Evolutionary conservation across 2,888 invertebrate genomes (phyloP), one percentile per base, ranked within the genome.

Genomic region (Lycocerus yunnanus): DNA sequence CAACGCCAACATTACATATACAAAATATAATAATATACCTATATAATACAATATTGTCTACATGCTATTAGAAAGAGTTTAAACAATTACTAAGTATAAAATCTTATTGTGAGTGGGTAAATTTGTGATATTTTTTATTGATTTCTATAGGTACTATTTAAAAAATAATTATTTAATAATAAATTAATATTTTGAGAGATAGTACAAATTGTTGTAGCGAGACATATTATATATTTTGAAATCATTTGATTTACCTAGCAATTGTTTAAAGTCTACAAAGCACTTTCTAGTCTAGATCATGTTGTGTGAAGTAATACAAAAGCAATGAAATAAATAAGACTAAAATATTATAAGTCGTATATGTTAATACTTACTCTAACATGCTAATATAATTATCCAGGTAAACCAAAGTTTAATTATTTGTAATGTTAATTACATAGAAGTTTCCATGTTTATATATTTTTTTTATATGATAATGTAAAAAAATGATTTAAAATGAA

Each of bases 261-360:
- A 15, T 18, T 63, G 61, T 63, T 63, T n/a, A 15, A 16, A 63
- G 20, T 63, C 61, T 60, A 11, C 13, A 15, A 16, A 18, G 20
- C 61, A 63, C 61, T 18, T 63, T 60, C 20, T 63, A 59, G 15
- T 59, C 24, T 59, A 68, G 58, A 58, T 68, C 18, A 20, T 15
- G 58, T 73, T 15, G 58, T 73, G 67, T 66, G 69, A 63, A 16
- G 15, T 69, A 73, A 70, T 58, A 67, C 69, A 73, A 73, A 68
- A 73, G 67, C 69, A 73, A 73, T 73, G 73, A 73, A 70, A 61
- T 67, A 66, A 67, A 69, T 73, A 73, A 69, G 73, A 70, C 70
- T 73, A 66, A 73, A 69, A 11, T 61, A 61, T 27, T 58, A 58
- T 21, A 27, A 71, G 66, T 67, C 58, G 15, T 72, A 60, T 72